These are phyloP conservation scores for Hydractinia symbiolongicarpus DNA, from an alignment of 30 jellyfish, hydroid and myxozoan species.

Conservation along the genomic window DNA sequence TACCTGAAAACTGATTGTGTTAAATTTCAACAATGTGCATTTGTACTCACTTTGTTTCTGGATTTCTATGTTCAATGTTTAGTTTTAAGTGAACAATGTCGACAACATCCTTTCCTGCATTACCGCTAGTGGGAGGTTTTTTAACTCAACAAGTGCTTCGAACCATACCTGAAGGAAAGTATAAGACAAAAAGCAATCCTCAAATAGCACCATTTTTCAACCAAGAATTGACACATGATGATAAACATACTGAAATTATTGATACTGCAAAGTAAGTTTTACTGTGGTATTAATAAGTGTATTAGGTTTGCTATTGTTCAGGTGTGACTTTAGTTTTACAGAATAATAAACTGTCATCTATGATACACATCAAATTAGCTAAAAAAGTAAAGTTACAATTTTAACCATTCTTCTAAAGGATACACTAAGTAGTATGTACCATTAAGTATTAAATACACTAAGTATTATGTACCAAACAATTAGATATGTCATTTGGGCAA, in stretches of 20 bases:
- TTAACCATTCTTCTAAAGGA: no score
- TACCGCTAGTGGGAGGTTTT: slow-evolving; percentile 40
- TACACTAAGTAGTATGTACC: no score
- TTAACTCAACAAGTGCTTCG: slow-evolving; percentile 59
- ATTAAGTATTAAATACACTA: no score
- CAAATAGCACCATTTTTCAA: neutral
- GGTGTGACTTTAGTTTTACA: neutral
- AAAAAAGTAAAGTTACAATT: neutral
- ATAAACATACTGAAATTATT: neutral
- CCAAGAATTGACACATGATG: neutral
- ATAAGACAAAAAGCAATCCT: neutral
- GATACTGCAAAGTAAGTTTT: slow-evolving; percentile 12
- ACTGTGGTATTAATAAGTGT: neutral
- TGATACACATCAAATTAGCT: neutral
- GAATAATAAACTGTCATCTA: neutral
- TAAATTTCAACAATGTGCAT: no score
- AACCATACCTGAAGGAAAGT: slow-evolving; percentile 24
- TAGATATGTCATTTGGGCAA: no score
- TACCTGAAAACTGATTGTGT: no score
- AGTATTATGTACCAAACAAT: no score
- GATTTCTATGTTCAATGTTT: no score
- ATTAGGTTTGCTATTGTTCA: neutral
- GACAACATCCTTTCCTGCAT: slow-evolving; percentile 24
- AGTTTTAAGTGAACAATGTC: neutral
- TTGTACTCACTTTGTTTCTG: no score